phyloP scores from a whole-genome alignment of 2,888 invertebrate species.

The Auanema freiburgensis region DNA sequence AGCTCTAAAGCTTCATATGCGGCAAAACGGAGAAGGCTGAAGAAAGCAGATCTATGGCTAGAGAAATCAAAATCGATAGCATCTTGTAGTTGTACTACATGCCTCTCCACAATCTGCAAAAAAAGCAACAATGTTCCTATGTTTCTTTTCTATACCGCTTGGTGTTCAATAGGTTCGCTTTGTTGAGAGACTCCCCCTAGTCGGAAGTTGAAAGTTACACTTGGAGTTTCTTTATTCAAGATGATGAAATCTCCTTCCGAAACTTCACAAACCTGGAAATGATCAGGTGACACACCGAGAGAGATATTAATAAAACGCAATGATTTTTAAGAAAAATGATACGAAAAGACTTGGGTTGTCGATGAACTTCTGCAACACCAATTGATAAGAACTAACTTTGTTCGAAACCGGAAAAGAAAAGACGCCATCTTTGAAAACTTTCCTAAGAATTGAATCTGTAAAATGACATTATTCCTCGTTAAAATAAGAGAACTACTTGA shows the following conservation, averaged over 20 bases:
- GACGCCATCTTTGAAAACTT: conserved; percentile 1
- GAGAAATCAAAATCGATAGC: conserved; percentile 26
- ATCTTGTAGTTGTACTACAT: conserved; percentile 32
- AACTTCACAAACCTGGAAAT: conserved; percentile 21
- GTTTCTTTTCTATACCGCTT: conserved; percentile 23
- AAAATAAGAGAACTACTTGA: not conserved
- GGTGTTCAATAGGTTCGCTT: conserved; percentile 42
- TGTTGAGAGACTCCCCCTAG: conserved; percentile 42
- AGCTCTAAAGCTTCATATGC: conserved; percentile 41
- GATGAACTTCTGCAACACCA: not conserved
- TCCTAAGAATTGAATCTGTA: not conserved
- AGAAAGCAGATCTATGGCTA: conserved; percentile 25
- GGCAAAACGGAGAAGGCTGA: conserved; percentile 38
- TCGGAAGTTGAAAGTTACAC: conserved; percentile 44
- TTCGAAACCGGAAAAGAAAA: not conserved
- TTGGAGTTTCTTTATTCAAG: conserved; percentile 22
- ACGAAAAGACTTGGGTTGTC: not conserved
- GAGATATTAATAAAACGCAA: too few relatives aligned
- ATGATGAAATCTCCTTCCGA: conserved; percentile 34
- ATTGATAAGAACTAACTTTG: not conserved
- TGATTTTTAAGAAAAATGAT: too few relatives aligned
- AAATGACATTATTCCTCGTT: too few relatives aligned
- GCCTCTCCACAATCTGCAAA: conserved; percentile 44
- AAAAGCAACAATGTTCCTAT: not conserved
- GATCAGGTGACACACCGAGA: too few relatives aligned